Percentiles rank a stretch among this genome's conserved stretches.
Evolutionary conservation across 2,888 invertebrate genomes (phyloP).

Genomic region (Clostera curtula): DNA sequence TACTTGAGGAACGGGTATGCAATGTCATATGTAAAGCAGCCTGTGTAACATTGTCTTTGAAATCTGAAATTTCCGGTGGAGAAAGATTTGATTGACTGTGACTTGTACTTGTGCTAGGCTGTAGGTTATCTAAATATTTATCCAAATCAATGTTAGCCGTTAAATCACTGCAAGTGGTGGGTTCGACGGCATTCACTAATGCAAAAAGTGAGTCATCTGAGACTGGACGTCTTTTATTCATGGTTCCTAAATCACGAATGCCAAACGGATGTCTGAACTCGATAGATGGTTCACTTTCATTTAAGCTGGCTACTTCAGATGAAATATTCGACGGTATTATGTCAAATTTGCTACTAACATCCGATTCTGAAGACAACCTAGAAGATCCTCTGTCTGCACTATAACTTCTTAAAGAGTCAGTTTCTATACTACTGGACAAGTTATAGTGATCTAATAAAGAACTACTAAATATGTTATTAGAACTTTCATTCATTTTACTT

Average conservation of each 20-base stretch:
- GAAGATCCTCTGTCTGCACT: conserved; percentile 65
- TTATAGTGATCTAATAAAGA: conserved; percentile 50
- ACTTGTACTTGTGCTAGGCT: conserved; percentile 50
- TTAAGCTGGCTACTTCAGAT: conserved; percentile 57
- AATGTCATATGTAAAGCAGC: conserved; percentile 25
- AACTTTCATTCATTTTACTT: conserved; percentile 38
- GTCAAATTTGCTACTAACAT: conserved; percentile 69
- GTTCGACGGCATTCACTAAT: conserved; percentile 76
- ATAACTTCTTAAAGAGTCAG: conserved; percentile 60
- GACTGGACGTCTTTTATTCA: conserved; percentile 81
- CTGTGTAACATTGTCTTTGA: conserved; percentile 38
- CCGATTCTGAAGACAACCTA: conserved; percentile 62
- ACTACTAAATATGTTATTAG: conserved; percentile 38
- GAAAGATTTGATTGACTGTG: conserved; percentile 28
- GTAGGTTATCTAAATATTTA: conserved; percentile 79
- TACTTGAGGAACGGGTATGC: conserved; percentile 53
- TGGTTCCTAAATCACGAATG: conserved; percentile 73
- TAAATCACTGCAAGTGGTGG: conserved; percentile 64
- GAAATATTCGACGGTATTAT: conserved; percentile 54
- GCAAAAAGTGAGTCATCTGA: conserved; percentile 85
- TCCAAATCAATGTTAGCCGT: conserved; percentile 78
- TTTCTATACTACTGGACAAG: conserved; percentile 51
- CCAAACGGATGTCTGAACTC: conserved; percentile 67
- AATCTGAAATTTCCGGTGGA: conserved; percentile 24
- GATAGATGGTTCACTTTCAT: conserved; percentile 63